Base-by-base conservation (phyloP, 2,888 invertebrate species). In the Carterocephalus palaemon region DNA sequence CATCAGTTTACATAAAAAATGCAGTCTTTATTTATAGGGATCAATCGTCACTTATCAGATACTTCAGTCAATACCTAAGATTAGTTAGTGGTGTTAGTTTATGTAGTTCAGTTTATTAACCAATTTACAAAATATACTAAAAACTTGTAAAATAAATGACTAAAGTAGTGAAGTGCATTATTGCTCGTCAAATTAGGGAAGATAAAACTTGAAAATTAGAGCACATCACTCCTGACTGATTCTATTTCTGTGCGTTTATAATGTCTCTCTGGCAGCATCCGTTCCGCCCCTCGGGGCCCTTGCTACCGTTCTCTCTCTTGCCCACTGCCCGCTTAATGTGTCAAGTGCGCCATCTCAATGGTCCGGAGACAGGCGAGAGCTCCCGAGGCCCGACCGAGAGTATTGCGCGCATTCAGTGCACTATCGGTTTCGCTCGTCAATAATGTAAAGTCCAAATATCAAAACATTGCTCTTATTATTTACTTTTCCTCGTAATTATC, bases 321-420 rank as follows among this genome's bases (percentile, higher is more conserved):
- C 62, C 54, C 59, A 56, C 55, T 63, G 54, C 55, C 50, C 47
- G 50, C 19, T 23, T 40, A 45, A 47, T 41, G 49, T 45, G 40
- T 49, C 23, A 32, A 46, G 38, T 45, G 29, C 36, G 54, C 47
- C 58, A 54, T 68, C 60, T 61, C 58, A 48, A 48, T 57, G 52
- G 40, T 48, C 54, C 67, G 68, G 64, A 56, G 57, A 61, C 49
- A 46, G 51, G 56, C 76, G 75, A 78, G 56, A 52, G 49, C 48
- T 73, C 71, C 75, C 80, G 75, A 79, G 56, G 64, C 59, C 52
- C 52, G 43, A 54, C 59, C 67, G 72, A 68, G 58, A 60, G 68
- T 68, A 70, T 79, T 70, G 75, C 69, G 72, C 75, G 75, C 69
- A 72, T 75, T 70, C 73, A 71, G 64, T 70, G 58, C n/a, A n/a